These are phyloP conservation scores for Drosophila athabasca DNA, from an alignment of 1,140 invertebrate species.

Conservation along the genomic window DNA sequence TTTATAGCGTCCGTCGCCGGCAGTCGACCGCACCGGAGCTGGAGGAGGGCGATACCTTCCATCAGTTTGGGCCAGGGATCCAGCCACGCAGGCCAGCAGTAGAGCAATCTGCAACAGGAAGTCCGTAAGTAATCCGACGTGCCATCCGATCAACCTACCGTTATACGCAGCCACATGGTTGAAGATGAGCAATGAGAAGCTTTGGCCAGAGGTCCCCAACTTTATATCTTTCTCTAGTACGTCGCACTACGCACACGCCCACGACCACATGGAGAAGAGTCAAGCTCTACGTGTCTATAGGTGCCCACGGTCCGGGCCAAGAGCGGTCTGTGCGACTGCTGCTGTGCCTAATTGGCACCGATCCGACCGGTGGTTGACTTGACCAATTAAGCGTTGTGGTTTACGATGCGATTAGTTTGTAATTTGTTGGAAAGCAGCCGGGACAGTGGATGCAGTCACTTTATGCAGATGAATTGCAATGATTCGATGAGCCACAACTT, in stretches of 20 bases:
- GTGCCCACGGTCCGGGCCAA: not conserved
- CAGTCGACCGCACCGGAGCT: slow-evolving; percentile 15
- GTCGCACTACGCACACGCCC: slow-evolving; percentile 22
- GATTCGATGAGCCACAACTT: slow-evolving; percentile 23
- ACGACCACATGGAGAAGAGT: slow-evolving; percentile 26
- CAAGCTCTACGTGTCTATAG: not conserved
- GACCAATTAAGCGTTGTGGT: slow-evolving; percentile 64
- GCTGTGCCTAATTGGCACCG: slow-evolving; percentile 42
- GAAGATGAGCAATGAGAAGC: slow-evolving; percentile 57
- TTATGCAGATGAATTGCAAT: slow-evolving; percentile 49
- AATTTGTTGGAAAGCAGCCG: slow-evolving; percentile 55
- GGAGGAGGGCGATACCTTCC: slow-evolving; percentile 74
- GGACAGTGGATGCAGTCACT: slow-evolving; percentile 24
- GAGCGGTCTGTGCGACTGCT: not conserved
- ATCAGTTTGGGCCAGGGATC: slow-evolving; percentile 69
- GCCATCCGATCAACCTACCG: slow-evolving; percentile 48
- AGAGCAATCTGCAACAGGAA: slow-evolving; percentile 40
- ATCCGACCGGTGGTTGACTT: slow-evolving; percentile 64
- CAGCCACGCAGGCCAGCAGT: slow-evolving; percentile 43
- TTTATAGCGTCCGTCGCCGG: slow-evolving; percentile 33
- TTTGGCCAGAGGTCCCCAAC: slow-evolving; percentile 23
- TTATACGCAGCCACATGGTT: slow-evolving; percentile 66
- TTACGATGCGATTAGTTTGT: slow-evolving; percentile 67
- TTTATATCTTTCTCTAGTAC: slow-evolving; percentile 63
- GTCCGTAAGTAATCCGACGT: not conserved